Evolutionary conservation across 2,113 vertebrate species (phyloP).

Genomic region (Xyrauchen texanus): DNA sequence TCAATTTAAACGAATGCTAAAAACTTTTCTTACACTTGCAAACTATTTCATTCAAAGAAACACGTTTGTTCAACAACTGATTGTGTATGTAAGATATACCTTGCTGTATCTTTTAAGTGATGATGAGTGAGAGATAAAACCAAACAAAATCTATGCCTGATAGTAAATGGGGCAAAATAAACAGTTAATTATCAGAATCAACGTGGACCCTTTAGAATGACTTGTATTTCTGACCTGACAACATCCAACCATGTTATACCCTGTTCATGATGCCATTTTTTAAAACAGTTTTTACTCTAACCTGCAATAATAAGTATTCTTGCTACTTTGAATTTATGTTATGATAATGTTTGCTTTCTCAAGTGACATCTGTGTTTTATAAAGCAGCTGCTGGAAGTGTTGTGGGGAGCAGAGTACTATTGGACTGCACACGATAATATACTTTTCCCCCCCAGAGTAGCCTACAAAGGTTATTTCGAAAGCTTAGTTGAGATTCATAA

Average conservation of each 20-base stretch:
- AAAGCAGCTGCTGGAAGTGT: neutral
- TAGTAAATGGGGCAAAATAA: conserved; percentile 64
- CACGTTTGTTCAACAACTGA: conserved; percentile 87
- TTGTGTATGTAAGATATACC: conserved; percentile 77
- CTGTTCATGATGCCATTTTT: conserved; percentile 62
- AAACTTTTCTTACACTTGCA: conserved; percentile 73
- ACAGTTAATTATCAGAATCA: conserved; percentile 78
- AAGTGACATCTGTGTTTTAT: conserved; percentile 6
- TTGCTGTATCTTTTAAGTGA: conserved; percentile 80
- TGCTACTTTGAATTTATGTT: conserved; percentile 38
- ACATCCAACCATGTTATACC: conserved; percentile 64
- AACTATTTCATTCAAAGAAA: conserved; percentile 67
- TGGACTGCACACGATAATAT: neutral
- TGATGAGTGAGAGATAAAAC: conserved; percentile 81
- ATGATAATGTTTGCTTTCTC: neutral
- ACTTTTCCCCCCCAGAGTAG: conserved; percentile 2
- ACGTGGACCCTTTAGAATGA: conserved; percentile 64
- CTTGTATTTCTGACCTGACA: conserved; percentile 71
- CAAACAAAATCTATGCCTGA: conserved; percentile 76
- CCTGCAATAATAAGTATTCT: conserved; percentile 58
- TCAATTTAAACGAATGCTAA: conserved; percentile 56
- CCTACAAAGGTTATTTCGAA: conserved; percentile 5
- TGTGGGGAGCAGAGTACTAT: neutral
- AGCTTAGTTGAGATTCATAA: conserved; percentile 3
- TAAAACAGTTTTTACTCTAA: conserved; percentile 51